These are phyloP conservation scores for human DNA, from an alignment of 2,113 vertebrate genomes.

Conservation along the genomic window GRCh38 chr11:72279001-72279500, in stretches of 20 bases:
- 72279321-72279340: background rate
- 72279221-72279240: background rate
- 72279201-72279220: background rate
- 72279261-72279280: background rate
- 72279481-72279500: background rate
- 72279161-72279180: background rate
- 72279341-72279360: background rate
- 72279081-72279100: background rate
- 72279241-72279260: background rate
- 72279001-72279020: background rate
- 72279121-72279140: background rate
- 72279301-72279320: background rate
- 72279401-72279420: background rate
- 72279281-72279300: background rate
- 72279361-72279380: background rate
- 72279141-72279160: background rate
- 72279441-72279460: background rate
- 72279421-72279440: background rate
- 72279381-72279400: background rate
- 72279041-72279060: background rate
- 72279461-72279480: background rate
- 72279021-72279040: background rate
- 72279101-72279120: background rate
- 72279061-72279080: background rate
- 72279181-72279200: background rate